These are phyloP conservation scores for Anthopleura sola DNA, from an alignment of 64 coral and sea anemone species.

Conservation along the genomic window DNA sequence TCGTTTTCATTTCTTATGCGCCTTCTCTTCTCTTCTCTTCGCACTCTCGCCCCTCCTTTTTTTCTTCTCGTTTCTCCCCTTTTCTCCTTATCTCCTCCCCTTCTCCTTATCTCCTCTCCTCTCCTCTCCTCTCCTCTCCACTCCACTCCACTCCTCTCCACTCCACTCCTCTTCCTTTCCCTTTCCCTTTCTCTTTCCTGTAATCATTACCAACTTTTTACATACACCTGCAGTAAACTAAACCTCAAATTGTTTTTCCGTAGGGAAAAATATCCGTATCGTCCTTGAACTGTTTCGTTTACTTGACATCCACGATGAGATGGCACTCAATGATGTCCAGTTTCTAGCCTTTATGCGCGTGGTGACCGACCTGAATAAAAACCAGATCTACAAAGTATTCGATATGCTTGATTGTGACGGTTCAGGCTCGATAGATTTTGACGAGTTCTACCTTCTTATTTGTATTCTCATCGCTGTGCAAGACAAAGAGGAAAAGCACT, in stretches of 20 bases:
- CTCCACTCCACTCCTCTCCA: no score
- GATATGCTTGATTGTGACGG: conserved; percentile 96
- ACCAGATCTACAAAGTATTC: conserved; percentile 94
- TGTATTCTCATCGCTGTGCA: conserved; percentile 94
- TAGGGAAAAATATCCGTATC: conserved; percentile 73
- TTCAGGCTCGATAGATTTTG: conserved; percentile 92
- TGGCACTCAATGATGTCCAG: conserved; percentile 90
- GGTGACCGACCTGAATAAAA: conserved; percentile 76
- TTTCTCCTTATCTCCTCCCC: no score
- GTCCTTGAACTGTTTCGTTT: conserved; percentile 73
- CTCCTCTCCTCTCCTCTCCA: neutral
- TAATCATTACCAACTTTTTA: neutral
- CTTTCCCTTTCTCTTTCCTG: neutral
- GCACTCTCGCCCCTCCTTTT: no score
- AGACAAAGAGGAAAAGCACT: conserved; percentile 90
- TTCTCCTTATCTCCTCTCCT: no score
- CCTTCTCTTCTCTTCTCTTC: no score
- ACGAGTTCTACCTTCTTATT: conserved; percentile 89
- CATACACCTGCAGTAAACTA: neutral
- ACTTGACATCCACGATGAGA: conserved; percentile 87
- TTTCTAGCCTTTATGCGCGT: conserved; percentile 86
- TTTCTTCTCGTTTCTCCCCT: no score
- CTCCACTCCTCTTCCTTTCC: neutral
- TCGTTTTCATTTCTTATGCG: no score
- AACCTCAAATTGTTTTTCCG: neutral